Base-by-base conservation (phyloP, 92 coral and sea anemone species). In the Porites evermanni region DNA sequence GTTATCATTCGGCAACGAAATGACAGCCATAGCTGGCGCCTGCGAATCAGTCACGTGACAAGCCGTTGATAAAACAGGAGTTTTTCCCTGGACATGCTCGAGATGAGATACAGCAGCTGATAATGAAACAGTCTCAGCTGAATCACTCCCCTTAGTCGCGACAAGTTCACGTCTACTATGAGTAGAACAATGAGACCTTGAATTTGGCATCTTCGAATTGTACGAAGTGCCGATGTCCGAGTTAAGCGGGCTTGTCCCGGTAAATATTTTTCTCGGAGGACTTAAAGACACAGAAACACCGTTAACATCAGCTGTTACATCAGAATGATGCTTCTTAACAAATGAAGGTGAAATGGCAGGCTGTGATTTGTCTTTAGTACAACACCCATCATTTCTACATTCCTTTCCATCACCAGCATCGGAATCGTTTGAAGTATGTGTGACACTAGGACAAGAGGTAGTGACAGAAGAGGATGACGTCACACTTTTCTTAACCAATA, bases 231-330 rank as follows among this genome's bases (percentile, higher is more conserved):
- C 80, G 64, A 83, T 52, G 58, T 83, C 80, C 8, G 87, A 83
- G 80, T 83, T 83, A 8, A 83, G 29, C 2, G 87, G 87, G 79
- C 87, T 83, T 52, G 87, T 83, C 32, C 87, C 87, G 10, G 73
- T 72, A 83, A 72, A 83, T 52, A 51, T 83, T 52, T 53, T 83
- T 52, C 29, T 81, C 58, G 70, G 70, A 3, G 84, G 84, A 53
- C 84, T 79, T 32, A 67, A 52, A 14, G 86, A 67, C 20, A 76
- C 70, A 19, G 78, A 71, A 32, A 81, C 50, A 32, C 86, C 86
- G 16, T 71, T 81, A 18, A 59, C 8, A 69, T 70, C 85, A 8
- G 44, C 17, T 12, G 38, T 64, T 18, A 54, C 29, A 3, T 81
- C 86, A 10, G 78, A 11, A 6, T 38, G 86, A 6, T 81, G 77